Conservation (phyloP, 1,140 invertebrate species). For the Aphidius ervi region DNA sequence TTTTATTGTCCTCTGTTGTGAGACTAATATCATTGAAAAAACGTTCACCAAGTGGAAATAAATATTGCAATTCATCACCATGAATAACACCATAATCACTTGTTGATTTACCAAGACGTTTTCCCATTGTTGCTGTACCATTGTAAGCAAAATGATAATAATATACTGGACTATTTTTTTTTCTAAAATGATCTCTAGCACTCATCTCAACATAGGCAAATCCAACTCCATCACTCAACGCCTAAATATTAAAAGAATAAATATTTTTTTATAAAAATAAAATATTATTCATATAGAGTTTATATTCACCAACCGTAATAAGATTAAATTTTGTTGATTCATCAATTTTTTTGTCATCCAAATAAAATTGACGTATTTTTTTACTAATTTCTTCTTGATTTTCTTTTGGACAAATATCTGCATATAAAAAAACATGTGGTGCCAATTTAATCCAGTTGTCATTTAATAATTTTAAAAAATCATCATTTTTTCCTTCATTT, state of each 20-base stretch:
- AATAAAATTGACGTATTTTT: conserved; percentile 59
- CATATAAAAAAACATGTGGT: conserved; percentile 59
- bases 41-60: conserved; percentile 62
- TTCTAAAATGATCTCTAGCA: conserved; percentile 44
- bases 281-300: not conserved
- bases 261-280: not conserved
- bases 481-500: not conserved
- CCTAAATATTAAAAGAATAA: conserved; percentile 46
- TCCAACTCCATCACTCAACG: conserved; percentile 62
- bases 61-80: conserved; percentile 68
- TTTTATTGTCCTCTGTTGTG: conserved; percentile 47
- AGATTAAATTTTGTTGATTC: conserved; percentile 50
- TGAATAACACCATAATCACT: conserved; percentile 67
- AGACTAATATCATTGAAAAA: conserved; percentile 52
- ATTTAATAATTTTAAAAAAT: conserved; percentile 42
- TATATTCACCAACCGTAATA: conserved; percentile 51
- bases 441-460: conserved; percentile 55
- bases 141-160: conserved; percentile 63
- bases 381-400: conserved; percentile 49
- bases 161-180: conserved; percentile 53
- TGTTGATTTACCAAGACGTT: conserved; percentile 59
- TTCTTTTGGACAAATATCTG: conserved; percentile 51
- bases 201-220: conserved; percentile 52
- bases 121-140: conserved; percentile 61
- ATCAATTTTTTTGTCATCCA: conserved; percentile 50